A percentile compares a stretch with the other conserved stretches of the same genome.
phyloP scores from a whole-genome alignment of 1,140 invertebrate genomes.

The Drosophila punjabiensis region DNA sequence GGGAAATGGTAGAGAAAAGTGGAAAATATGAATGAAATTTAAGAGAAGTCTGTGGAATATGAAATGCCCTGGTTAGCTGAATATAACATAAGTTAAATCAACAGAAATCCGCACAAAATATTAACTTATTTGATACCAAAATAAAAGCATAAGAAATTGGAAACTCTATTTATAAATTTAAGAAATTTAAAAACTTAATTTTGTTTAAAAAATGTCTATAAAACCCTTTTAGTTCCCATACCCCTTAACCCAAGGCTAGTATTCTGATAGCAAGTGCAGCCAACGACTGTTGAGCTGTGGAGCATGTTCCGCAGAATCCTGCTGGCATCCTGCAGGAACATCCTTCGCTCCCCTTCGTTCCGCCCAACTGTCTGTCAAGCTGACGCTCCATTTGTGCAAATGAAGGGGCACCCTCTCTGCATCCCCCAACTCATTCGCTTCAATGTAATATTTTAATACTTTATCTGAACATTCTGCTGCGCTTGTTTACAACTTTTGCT shows the following conservation, averaged over 20 bases:
- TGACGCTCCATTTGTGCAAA: conserved; percentile 62
- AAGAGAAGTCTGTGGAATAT: background rate
- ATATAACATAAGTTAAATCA: too few species aligned
- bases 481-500: conserved; percentile 64
- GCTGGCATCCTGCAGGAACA: conserved; percentile 23
- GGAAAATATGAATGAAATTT: conserved; percentile 27
- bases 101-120: fast-evolving
- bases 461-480: conserved; percentile 51
- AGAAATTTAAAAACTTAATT: background rate
- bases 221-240: background rate
- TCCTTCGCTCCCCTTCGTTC: too few species aligned
- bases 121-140: background rate
- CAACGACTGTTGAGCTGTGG: conserved; percentile 22
- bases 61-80: background rate
- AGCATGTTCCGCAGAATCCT: conserved; percentile 14
- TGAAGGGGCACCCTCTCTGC: conserved; percentile 21
- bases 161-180: too few species aligned
- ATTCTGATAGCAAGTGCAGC: conserved; percentile 31
- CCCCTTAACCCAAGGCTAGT: conserved; percentile 2
- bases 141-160: too few species aligned
- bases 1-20: conserved; percentile 34
- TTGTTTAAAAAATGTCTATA: background rate
- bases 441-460: conserved; percentile 68
- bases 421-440: background rate
- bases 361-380: conserved; percentile 40